A percentile compares a stretch with the other conserved stretches of the same genome.
Conservation (phyloP, 2,797 vertebrate species). For the Melanotaenia nigrans region DNA sequence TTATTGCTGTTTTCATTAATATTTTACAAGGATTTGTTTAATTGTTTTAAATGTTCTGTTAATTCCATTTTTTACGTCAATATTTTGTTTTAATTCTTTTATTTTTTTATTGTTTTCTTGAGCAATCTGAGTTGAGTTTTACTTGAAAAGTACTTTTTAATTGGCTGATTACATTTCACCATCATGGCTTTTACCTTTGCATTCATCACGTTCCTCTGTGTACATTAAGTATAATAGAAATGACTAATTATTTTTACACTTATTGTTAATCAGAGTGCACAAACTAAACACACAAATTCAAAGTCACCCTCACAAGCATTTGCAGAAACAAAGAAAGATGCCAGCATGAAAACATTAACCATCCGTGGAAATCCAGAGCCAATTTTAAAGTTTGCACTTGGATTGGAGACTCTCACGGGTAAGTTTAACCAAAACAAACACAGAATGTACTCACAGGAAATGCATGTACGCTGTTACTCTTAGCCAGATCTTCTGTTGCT, state of each 20-base stretch:
- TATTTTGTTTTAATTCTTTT: background rate
- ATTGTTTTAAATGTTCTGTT: too few species aligned
- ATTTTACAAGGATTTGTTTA: too few species aligned
- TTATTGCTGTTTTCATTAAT: background rate
- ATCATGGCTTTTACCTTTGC: constrained; percentile 16
- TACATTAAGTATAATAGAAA: constrained; percentile 17
- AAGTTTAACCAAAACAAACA: constrained; percentile 78
- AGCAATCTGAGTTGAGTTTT: too few species aligned
- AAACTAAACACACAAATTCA: constrained; percentile 41
- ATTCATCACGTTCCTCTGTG: constrained; percentile 2
- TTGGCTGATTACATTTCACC: background rate
- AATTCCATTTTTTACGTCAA: too few species aligned
- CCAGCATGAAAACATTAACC: constrained; percentile 74
- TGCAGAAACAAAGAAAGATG: constrained; percentile 69
- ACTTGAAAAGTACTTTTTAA: too few species aligned
- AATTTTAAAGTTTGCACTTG: constrained; percentile 77
- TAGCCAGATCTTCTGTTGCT: constrained; percentile 63
- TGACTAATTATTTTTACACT: constrained; percentile 40
- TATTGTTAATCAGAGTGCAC: constrained; percentile 44
- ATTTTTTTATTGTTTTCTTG: too few species aligned
- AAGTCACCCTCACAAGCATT: constrained; percentile 54
- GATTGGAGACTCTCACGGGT: constrained; percentile 72
- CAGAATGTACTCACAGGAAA: constrained; percentile 69
- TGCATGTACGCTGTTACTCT: constrained; percentile 58
- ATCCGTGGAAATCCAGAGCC: constrained; percentile 66